Percentiles rank a stretch among this genome's conserved stretches.
phyloP scores from a whole-genome alignment of 2,797 vertebrate species.

The Clarias laeviceps region DNA sequence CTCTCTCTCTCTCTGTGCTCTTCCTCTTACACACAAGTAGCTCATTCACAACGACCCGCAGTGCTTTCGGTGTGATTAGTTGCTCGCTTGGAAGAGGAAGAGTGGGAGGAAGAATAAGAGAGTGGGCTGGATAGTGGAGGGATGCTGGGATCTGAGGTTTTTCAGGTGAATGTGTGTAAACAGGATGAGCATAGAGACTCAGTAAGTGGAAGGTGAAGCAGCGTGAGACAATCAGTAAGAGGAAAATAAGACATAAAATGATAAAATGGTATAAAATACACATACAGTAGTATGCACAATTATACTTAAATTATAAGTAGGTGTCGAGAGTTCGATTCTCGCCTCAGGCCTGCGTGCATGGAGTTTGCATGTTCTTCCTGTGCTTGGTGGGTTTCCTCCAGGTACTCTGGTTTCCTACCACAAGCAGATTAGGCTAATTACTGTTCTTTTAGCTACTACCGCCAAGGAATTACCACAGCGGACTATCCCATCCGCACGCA shows the following conservation, averaged over 20 bases:
- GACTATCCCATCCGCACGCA: too few relatives aligned
- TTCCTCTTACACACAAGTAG: slow-evolving; percentile 13
- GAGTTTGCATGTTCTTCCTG: too few relatives aligned
- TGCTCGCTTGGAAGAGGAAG: neutral
- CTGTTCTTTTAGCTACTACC: too few relatives aligned
- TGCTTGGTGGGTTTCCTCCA: too few relatives aligned
- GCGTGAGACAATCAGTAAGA: neutral
- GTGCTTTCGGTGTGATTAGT: slow-evolving; percentile 6
- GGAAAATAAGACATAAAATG: neutral
- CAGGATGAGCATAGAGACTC: neutral
- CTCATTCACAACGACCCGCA: slow-evolving; percentile 29
- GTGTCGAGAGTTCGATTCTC: too few relatives aligned
- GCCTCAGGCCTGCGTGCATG: too few relatives aligned
- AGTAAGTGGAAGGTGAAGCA: neutral
- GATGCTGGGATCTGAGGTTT: neutral
- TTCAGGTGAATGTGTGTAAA: slow-evolving; percentile 6
- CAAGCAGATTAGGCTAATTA: too few relatives aligned
- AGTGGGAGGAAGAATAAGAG: neutral
- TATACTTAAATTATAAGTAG: too few relatives aligned
- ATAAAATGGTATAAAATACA: neutral
- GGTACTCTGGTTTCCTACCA: too few relatives aligned
- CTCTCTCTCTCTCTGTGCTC: neutral
- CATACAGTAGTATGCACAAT: too few relatives aligned
- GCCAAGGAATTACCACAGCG: too few relatives aligned
- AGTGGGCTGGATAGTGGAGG: neutral